Conservation (phyloP, 2,113 vertebrate species). For the Microtus richardsoni region DNA sequence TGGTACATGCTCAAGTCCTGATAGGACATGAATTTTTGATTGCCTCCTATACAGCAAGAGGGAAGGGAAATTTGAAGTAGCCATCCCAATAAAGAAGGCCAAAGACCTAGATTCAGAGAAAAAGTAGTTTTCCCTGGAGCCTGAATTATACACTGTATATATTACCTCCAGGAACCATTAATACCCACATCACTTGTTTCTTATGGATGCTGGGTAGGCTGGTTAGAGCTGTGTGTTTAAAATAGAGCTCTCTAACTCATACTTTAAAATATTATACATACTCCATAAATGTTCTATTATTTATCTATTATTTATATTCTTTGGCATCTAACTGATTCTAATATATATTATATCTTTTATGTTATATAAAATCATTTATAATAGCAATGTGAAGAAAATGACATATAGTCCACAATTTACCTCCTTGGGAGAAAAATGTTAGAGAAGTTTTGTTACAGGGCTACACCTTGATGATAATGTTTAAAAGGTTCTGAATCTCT, state of each 20-base stretch:
- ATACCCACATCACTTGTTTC: slow-evolving; percentile 7
- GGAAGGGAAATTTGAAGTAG: slow-evolving; percentile 7
- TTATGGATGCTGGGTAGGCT: not conserved
- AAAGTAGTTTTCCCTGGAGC: not conserved
- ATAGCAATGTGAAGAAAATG: not conserved
- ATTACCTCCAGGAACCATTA: not conserved
- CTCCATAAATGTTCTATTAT: not conserved
- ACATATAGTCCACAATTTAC: not conserved
- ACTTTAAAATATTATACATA: not conserved
- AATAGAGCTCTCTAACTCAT: slow-evolving; percentile 25
- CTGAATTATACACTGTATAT: not conserved
- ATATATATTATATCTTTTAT: too few relatives aligned
- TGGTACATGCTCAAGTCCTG: not conserved
- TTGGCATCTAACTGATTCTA: not conserved
- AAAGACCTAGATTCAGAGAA: not conserved
- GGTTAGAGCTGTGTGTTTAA: not conserved
- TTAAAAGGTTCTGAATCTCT: not conserved
- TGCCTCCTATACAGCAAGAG: not conserved
- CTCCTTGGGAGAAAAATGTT: slow-evolving; percentile 3
- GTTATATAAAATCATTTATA: not conserved
- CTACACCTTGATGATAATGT: not conserved
- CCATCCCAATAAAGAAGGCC: not conserved
- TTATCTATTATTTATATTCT: slow-evolving; percentile 27
- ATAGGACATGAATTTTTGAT: not conserved
- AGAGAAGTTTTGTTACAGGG: not conserved